These are phyloP conservation scores for human DNA, from an alignment of 2,113 vertebrate genomes.

Conservation along the genomic window GRCh38 chr7:90096501-90097000, in stretches of 20 bases:
- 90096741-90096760: constrained; percentile 53
- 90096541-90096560: constrained; percentile 65
- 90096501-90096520: constrained; percentile 45
- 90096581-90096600: constrained; percentile 66
- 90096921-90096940: constrained; percentile 60
- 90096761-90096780: constrained; percentile 24
- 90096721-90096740: constrained; percentile 56
- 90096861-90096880: constrained; percentile 42
- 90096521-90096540: constrained; percentile 55
- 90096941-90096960: not conserved
- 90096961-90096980: constrained; percentile 41
- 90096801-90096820: not conserved
- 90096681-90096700: constrained; percentile 62
- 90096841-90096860: not conserved
- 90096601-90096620: constrained; percentile 33
- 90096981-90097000: not conserved
- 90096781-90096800: constrained; percentile 25
- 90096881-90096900: constrained; percentile 31
- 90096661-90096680: constrained; percentile 65
- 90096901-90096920: constrained; percentile 51
- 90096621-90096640: constrained; percentile 49
- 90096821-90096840: constrained; percentile 55
- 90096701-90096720: constrained; percentile 42
- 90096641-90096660: constrained; percentile 62
- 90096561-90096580: constrained; percentile 63